Evolutionary conservation across 2,113 vertebrate genomes (phyloP).

Genomic region (Natator depressus): DNA sequence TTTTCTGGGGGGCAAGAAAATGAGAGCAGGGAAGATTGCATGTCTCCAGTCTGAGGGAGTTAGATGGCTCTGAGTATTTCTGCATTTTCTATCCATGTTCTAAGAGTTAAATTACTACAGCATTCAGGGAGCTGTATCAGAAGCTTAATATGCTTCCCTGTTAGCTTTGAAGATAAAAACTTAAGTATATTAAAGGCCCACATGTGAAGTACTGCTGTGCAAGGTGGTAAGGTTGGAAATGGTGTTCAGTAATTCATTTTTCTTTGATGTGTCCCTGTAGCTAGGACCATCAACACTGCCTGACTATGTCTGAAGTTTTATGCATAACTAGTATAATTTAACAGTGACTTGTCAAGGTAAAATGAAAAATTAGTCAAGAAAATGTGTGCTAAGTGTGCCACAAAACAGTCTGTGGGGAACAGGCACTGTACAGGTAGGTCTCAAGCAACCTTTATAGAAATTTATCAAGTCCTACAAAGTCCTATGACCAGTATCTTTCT

Average conservation of each 20-base stretch:
- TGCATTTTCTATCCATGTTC: not conserved
- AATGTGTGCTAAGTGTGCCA: not conserved
- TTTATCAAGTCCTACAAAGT: not conserved
- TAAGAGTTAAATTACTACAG: not conserved
- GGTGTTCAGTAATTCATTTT: not conserved
- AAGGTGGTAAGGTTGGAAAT: not conserved
- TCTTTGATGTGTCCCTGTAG: not conserved
- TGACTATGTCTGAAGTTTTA: not conserved
- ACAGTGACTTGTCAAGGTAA: not conserved
- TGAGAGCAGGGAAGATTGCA: not conserved
- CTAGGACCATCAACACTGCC: not conserved
- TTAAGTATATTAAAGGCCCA: not conserved
- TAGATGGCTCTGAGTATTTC: not conserved
- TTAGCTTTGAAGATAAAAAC: not conserved
- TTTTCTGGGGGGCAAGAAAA: not conserved
- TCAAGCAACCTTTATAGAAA: not conserved
- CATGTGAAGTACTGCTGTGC: not conserved
- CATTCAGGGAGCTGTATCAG: not conserved
- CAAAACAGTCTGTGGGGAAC: not conserved
- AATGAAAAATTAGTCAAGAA: not conserved
- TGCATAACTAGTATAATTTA: not conserved
- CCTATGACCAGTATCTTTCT: not conserved
- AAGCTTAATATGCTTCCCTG: not conserved
- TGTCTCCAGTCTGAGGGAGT: rapidly evolving
- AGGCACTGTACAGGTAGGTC: not conserved